Base-by-base conservation (phyloP, 2,113 vertebrate species). In the Elaphurus davidianus region DNA sequence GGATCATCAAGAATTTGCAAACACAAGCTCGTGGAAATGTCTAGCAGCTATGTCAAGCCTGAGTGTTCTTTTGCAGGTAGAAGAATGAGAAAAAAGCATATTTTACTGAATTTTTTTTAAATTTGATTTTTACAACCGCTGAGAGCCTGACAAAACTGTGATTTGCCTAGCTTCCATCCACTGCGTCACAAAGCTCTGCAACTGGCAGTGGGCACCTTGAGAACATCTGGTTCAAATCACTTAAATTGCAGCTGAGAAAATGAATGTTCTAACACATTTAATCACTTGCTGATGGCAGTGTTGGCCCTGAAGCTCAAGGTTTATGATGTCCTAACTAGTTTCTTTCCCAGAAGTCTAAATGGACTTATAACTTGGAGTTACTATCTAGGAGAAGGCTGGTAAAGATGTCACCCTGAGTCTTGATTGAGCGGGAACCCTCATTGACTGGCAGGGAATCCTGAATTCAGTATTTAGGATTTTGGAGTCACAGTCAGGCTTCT, bases 1-100 rank as follows among this genome's bases (percentile, higher is more conserved):
- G 43, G 86, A 88, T 45, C 17, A 84, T 55, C 88, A 95, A 92
- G 57, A 81, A 79, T 84, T 87, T 90, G 13, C 45, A 92, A 98
- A 64, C 19, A 82, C 13, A 62, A 78, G 11, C 15, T 92, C 13
- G 19, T 60, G n/a, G 47, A 78, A 93, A 86, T 25, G 3, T 86
- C 15, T 91, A 76, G 27, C 19, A 8, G 6, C 28, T 52, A 81
- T 19, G 36, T 84, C 17, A 85, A 52, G 52, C 40, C 76, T 43
- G 76, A 67, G 43, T 78, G 40, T 52, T 74, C 23, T 79, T 90
- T 71, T 86, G 21, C 59, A 93, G 45, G 52, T 47, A 52, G 52
- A 67, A 78, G 33, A 93, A 85, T 52, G 23, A 7, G 40, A 82
- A 82, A 43, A 16, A 45, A 85, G 45, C 21, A 64, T 54, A 67